phyloP scores from a whole-genome alignment of 2,888 invertebrate species.

The Cephus rjabovi region DNA sequence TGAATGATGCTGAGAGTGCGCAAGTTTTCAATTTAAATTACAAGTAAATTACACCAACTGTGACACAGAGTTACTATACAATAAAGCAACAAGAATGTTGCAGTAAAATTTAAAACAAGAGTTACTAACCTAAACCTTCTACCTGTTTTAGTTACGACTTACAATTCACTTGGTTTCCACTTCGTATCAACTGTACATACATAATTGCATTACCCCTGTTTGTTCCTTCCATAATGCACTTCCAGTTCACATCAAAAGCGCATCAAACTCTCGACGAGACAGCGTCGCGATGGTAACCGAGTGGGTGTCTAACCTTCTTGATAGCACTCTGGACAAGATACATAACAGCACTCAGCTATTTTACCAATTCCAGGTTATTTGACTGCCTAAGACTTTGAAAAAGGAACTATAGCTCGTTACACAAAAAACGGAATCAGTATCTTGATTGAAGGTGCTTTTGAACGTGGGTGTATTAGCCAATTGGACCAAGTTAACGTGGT shows the following conservation, averaged over 20 bases:
- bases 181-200: slow-evolving; percentile 25
- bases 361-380: background rate
- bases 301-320: background rate
- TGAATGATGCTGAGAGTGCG: background rate
- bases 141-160: slow-evolving; percentile 23
- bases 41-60: background rate
- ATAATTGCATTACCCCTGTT: slow-evolving; percentile 34
- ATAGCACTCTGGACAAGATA: background rate
- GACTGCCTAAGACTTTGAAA: background rate
- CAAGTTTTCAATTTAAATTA: background rate
- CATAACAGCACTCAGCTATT: background rate
- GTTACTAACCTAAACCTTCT: background rate
- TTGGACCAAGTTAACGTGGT: slow-evolving; percentile 24
- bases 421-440: background rate
- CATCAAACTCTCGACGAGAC: background rate
- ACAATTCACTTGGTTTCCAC: slow-evolving; percentile 28
- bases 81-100: background rate
- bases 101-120: background rate
- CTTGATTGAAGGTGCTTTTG: background rate
- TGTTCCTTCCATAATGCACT: slow-evolving; percentile 26
- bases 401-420: background rate
- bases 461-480: slow-evolving; percentile 16
- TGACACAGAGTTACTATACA: background rate
- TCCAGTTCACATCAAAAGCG: slow-evolving; percentile 10
- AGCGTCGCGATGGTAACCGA: background rate